Conservation (phyloP, 2,113 vertebrate genomes). For the Bagarius yarrelli region DNA sequence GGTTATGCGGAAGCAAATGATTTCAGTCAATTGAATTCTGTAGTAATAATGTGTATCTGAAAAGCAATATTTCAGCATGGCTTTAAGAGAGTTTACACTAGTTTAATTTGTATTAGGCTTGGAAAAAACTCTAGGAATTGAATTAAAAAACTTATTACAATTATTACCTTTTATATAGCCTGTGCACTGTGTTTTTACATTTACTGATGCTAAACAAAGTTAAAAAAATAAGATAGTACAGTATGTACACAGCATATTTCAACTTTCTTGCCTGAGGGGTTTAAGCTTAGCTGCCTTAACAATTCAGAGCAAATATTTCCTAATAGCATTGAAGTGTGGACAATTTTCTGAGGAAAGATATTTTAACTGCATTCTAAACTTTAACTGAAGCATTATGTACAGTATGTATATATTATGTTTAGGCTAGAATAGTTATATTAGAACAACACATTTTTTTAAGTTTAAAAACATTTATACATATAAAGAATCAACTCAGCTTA, state of each 20-base stretch:
- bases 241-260: not conserved
- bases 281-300: not conserved
- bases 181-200: not conserved
- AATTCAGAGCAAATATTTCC: not conserved
- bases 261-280: not conserved
- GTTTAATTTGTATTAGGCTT: not conserved
- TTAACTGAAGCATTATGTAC: no score
- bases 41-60: not conserved
- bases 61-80: not conserved
- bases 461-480: not conserved
- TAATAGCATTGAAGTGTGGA: not conserved
- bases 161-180: not conserved
- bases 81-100: not conserved
- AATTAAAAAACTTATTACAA: not conserved
- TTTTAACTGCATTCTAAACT: not conserved
- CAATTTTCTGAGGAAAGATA: not conserved
- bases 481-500: not conserved
- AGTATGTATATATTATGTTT: not conserved
- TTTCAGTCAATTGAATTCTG: constrained; percentile 1
- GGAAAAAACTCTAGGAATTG: not conserved
- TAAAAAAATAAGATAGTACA: not conserved
- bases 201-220: not conserved
- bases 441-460: not conserved
- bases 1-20: not conserved
- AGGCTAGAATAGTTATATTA: not conserved